Evolutionary conservation across 2,113 vertebrate species (phyloP).

Genomic region (Gnathonemus echidnorhynchus): DNA sequence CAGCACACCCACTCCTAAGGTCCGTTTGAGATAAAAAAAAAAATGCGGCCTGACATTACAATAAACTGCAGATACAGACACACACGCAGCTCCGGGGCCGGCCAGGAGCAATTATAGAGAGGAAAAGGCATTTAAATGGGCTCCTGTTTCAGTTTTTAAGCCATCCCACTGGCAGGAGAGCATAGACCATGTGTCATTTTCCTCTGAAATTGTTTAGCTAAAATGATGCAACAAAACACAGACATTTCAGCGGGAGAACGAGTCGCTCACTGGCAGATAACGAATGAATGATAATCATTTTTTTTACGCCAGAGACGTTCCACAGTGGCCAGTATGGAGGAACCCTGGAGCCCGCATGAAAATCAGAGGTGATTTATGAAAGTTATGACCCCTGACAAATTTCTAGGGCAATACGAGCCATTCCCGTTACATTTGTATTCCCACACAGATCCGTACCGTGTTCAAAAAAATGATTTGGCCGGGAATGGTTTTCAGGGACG

Average conservation of each 20-base stretch:
- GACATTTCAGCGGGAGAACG: neutral
- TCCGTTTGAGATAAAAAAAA: neutral
- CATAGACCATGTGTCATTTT: neutral
- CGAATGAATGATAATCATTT: neutral
- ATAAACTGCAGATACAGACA: neutral
- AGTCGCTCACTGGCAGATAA: neutral
- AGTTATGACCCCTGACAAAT: neutral
- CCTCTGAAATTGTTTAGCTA: neutral
- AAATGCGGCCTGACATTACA: neutral
- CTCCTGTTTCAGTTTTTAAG: neutral
- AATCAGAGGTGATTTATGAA: neutral
- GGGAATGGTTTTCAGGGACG: neutral
- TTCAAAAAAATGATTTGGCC: neutral
- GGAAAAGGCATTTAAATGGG: neutral
- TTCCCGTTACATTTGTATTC: neutral
- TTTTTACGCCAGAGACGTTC: neutral
- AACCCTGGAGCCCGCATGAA: neutral
- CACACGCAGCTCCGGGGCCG: neutral
- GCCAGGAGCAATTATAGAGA: neutral
- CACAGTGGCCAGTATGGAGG: neutral
- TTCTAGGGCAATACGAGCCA: neutral
- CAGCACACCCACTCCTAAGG: neutral
- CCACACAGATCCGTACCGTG: neutral
- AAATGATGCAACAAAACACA: slow-evolving; percentile 4
- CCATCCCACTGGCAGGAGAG: neutral